A percentile compares a stretch with the other conserved stretches of the same genome.
phyloP scores from a whole-genome alignment of 2,888 invertebrate genomes.

The Limenitis camilla region DNA sequence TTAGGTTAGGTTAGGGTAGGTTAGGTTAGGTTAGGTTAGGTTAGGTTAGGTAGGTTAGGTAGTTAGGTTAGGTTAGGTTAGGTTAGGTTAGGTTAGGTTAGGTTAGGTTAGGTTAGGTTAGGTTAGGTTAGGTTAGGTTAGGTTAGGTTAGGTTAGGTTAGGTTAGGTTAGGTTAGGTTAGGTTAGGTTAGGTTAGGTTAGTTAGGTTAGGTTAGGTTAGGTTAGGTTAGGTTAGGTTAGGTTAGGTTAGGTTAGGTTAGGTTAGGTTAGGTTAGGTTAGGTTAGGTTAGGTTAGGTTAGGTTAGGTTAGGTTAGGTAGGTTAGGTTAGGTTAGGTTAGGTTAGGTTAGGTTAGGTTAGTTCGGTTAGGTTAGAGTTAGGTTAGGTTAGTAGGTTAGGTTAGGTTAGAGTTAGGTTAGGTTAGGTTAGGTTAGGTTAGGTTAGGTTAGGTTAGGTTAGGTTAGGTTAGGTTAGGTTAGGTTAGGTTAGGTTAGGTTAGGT shows the following conservation, averaged over 20 bases:
- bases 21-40: slow-evolving; percentile 17
- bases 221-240: slow-evolving; percentile 17
- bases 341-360: slow-evolving; percentile 20
- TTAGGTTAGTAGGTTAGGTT: slow-evolving; percentile 4
- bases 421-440: slow-evolving; percentile 13
- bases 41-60: slow-evolving; percentile 13
- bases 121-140: slow-evolving; percentile 20
- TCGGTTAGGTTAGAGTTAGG: slow-evolving; percentile 10
- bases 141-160: slow-evolving; percentile 13
- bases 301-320: slow-evolving; percentile 17
- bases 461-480: slow-evolving; percentile 12
- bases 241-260: slow-evolving; percentile 18
- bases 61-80: slow-evolving; percentile 16
- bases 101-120: slow-evolving; percentile 21
- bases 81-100: slow-evolving; percentile 20
- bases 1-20: no score
- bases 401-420: slow-evolving; percentile 8
- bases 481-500: slow-evolving; percentile 1
- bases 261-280: slow-evolving; percentile 20
- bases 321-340: slow-evolving; percentile 21
- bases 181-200: slow-evolving; percentile 18
- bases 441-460: slow-evolving; percentile 14
- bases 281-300: slow-evolving; percentile 19
- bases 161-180: slow-evolving; percentile 16
- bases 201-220: slow-evolving; percentile 11